These are phyloP conservation scores for Coleophora flavipennella DNA, from an alignment of 2,888 invertebrate genomes.

Conservation along the genomic window DNA sequence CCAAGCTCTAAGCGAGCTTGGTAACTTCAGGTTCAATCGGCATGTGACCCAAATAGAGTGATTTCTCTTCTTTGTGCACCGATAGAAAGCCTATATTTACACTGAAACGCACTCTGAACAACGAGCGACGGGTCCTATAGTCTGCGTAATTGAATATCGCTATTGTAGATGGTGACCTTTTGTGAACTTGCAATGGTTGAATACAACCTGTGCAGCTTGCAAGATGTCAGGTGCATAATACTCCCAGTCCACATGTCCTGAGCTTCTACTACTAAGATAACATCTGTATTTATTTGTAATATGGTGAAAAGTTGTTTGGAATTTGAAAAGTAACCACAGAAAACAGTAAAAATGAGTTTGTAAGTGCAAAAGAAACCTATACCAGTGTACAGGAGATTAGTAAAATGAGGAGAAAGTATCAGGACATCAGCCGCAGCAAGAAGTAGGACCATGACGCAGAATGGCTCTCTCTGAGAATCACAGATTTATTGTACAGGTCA, in stretches of 20 bases:
- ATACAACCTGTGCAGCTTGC: slow-evolving; percentile 43
- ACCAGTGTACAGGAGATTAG: neutral
- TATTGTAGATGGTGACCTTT: slow-evolving; percentile 32
- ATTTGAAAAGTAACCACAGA: too few relatives aligned
- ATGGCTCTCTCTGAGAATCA: slow-evolving; percentile 76
- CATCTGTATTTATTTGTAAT: slow-evolving; percentile 6
- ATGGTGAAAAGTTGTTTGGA: too few relatives aligned
- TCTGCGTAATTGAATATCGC: slow-evolving; percentile 15
- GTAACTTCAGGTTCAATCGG: slow-evolving; percentile 54
- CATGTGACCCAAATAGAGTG: slow-evolving; percentile 71
- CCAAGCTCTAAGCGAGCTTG: slow-evolving; percentile 26
- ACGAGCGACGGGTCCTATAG: slow-evolving; percentile 11
- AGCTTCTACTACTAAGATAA: slow-evolving; percentile 6
- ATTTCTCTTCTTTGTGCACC: slow-evolving; percentile 65
- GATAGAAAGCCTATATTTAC: slow-evolving; percentile 28
- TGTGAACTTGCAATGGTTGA: slow-evolving; percentile 54
- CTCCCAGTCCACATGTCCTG: slow-evolving; percentile 7
- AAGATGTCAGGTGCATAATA: slow-evolving; percentile 47
- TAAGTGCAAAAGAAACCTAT: too few relatives aligned
- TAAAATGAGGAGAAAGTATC: slow-evolving; percentile 2
- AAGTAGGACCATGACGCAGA: slow-evolving; percentile 59
- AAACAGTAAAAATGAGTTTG: too few relatives aligned
- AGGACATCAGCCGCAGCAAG: slow-evolving; percentile 18
- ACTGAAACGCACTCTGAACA: slow-evolving; percentile 17
- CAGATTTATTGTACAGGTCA: slow-evolving; percentile 84